These are phyloP conservation scores for Darevskia mixta DNA, from an alignment of 2,797 vertebrate genomes.

Conservation along the genomic window DNA sequence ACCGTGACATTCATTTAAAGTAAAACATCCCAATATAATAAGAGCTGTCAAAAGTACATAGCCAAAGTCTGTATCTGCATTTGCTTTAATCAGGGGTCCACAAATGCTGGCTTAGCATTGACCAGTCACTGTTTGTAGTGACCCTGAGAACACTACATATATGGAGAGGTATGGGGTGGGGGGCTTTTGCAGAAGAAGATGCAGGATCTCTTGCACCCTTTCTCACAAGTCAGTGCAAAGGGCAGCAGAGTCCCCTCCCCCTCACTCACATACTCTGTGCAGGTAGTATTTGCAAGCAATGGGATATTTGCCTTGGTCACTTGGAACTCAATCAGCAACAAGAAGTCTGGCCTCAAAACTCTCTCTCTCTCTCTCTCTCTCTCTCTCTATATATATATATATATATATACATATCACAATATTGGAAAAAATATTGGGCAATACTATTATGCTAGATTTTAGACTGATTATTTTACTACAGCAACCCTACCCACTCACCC, in stretches of 20 bases:
- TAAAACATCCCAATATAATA: conserved; percentile 56
- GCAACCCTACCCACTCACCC: neutral
- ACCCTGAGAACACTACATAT: rapidly evolving
- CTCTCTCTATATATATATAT: no score
- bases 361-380: no score
- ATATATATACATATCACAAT: no score
- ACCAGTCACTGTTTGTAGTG: neutral
- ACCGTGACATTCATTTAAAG: conserved; percentile 46
- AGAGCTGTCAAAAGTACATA: conserved; percentile 45
- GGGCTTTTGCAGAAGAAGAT: neutral
- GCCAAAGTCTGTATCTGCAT: conserved; percentile 5
- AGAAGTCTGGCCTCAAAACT: neutral
- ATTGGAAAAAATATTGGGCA: neutral
- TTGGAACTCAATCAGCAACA: neutral
- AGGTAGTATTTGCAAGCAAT: neutral
- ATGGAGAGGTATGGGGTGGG: no score
- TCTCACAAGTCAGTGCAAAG: neutral
- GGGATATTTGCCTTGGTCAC: neutral
- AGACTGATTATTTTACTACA: neutral
- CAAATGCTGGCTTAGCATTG: rapidly evolving
- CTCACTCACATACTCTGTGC: no score
- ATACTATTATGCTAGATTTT: neutral
- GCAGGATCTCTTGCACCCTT: no score
- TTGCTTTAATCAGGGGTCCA: conserved; percentile 39
- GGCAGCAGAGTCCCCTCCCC: no score